phyloP scores from a whole-genome alignment of 2,113 vertebrate genomes.

The human (Homo sapiens) region GRCh38 chr13:53238001-53238500 shows the following conservation, averaged over 20 bases:
- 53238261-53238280: slow-evolving; percentile 9
- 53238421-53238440: rapidly evolving
- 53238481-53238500: rapidly evolving
- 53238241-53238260: slow-evolving; percentile 35
- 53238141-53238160: slow-evolving; percentile 21
- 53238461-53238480: not conserved
- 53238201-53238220: slow-evolving; percentile 20
- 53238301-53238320: not conserved
- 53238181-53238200: slow-evolving; percentile 3
- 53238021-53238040: slow-evolving; percentile 72
- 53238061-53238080: slow-evolving; percentile 74
- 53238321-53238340: not conserved
- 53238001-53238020: slow-evolving; percentile 77
- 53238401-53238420: not conserved
- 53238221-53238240: slow-evolving; percentile 12
- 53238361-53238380: not conserved
- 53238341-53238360: not conserved
- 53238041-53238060: slow-evolving; percentile 74
- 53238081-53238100: slow-evolving; percentile 70
- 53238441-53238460: not conserved
- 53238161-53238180: slow-evolving; percentile 44
- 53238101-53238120: slow-evolving; percentile 72
- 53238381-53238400: not conserved
- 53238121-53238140: slow-evolving; percentile 58
- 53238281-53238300: not conserved